A percentile compares a stretch with the other conserved stretches of the same genome.
phyloP scores from a whole-genome alignment of 1,140 invertebrate species.

The Temnothorax longispinosus region DNA sequence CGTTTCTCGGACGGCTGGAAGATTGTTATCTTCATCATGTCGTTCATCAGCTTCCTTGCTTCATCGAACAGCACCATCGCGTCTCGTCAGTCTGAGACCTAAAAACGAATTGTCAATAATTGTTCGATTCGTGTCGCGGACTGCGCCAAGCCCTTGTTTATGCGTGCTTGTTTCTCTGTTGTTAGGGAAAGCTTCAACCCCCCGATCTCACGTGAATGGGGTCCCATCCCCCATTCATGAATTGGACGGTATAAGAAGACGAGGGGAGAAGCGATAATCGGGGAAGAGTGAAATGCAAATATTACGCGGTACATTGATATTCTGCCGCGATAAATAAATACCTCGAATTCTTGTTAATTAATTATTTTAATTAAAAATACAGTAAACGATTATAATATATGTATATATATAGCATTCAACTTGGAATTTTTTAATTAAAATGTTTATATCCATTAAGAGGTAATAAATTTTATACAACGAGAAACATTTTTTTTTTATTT shows the following conservation, averaged over 20 bases:
- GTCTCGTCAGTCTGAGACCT: background rate
- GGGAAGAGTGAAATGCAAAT: background rate
- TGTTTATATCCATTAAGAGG: background rate
- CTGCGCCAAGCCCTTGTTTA: constrained; percentile 49
- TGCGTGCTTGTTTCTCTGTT: constrained; percentile 63
- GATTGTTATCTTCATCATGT: constrained; percentile 63
- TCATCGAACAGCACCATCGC: constrained; percentile 56
- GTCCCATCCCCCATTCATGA: constrained; percentile 51
- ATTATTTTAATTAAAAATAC: background rate
- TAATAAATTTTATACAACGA: background rate
- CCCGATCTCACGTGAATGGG: constrained; percentile 27
- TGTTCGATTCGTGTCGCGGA: background rate
- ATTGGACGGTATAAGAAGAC: background rate
- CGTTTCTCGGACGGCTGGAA: constrained; percentile 61
- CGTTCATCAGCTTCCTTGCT: constrained; percentile 54
- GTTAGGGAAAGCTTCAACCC: constrained; percentile 64
- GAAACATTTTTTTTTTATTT: background rate
- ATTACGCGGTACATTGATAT: background rate
- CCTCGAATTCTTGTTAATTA: background rate
- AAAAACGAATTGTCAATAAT: constrained; percentile 4
- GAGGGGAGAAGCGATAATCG: background rate
- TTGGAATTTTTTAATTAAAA: background rate
- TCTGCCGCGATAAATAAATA: background rate
- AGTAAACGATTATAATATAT: background rate
- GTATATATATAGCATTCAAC: background rate